Percentiles rank a stretch among this genome's conserved stretches.
phyloP scores from a whole-genome alignment of 2,797 vertebrate genomes.

The Dendrocincla tyrannina region DNA sequence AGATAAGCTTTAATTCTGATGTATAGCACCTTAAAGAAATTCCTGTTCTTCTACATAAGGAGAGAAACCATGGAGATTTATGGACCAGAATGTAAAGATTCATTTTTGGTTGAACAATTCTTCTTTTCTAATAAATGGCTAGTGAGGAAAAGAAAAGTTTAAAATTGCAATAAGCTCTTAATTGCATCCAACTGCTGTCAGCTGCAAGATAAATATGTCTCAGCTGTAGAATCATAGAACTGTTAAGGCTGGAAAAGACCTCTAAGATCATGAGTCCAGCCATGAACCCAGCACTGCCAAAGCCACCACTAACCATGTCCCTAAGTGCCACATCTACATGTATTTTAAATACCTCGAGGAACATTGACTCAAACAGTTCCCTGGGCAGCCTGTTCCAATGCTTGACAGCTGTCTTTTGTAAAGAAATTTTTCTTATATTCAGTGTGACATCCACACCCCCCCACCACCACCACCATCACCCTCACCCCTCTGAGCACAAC shows the following conservation, averaged over 20 bases:
- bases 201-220: constrained; percentile 30
- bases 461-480: too few relatives aligned
- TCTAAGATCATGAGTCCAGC: not conserved
- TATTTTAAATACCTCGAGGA: not conserved
- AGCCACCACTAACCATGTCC: not conserved
- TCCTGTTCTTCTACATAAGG: not conserved
- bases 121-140: constrained; percentile 11
- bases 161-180: constrained; percentile 30
- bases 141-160: constrained; percentile 6
- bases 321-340: not conserved
- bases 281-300: not conserved
- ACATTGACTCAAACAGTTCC: not conserved
- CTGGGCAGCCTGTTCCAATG: not conserved
- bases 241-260: not conserved
- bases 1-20: constrained; percentile 46
- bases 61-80: not conserved
- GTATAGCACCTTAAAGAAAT: not conserved
- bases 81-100: not conserved
- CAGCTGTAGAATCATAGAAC: not conserved
- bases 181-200: not conserved
- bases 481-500: too few relatives aligned
- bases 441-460: not conserved
- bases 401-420: not conserved
- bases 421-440: not conserved
- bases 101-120: constrained; percentile 9